Evolutionary conservation across 2,113 vertebrate species (phyloP), one percentile per base, ranked within the genome.

Genomic region (Myiozetetes cayanensis): DNA sequence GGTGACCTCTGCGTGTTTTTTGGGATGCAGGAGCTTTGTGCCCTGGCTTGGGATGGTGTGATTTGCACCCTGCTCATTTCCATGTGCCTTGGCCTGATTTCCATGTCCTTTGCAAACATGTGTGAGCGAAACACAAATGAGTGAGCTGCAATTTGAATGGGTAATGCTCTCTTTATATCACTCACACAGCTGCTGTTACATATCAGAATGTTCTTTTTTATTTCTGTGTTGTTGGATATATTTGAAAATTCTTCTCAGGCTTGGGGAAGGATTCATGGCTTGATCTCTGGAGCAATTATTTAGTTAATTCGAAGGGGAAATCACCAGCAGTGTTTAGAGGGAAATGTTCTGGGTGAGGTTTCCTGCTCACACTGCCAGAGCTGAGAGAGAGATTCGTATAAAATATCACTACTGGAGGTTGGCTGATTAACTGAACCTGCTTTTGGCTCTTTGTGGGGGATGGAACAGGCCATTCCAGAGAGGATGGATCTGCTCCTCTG

Each of bases 61-160:
- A 86, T 97, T 90, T 95, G 89, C 95, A 82, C 72, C 2, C 18
- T 24, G 1, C 43, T 70, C 2, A 9, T 93, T 97, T 92, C 83
- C 76, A 0, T 74, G 28, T 5, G 23, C 5, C 46, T 17, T 3
- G 2, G 25, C 44, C 47, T 66, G 28, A 11, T 92, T 92, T 95
- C 67, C 91, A 12, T 94, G 56, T 81, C 43, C 80, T 93, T 88
- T 90, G 90, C 95, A 86, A 61, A 41, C 23, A 2, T 20, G 31
- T 14, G 25, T 28, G 73, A 33, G 65, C 33, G 67, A 70, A 28
- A 72, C 28, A 14, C 80, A 77, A 86, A 85, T 27, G n/a, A 78
- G 15, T 1, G 39, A 55, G 18, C 6, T 28, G 85, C 16, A 23
- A 94, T 97, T 62, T 75, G 92, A 50, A 83, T 76, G 80, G 56